phyloP scores from a whole-genome alignment of 1,140 invertebrate species.

The Atta texana region DNA sequence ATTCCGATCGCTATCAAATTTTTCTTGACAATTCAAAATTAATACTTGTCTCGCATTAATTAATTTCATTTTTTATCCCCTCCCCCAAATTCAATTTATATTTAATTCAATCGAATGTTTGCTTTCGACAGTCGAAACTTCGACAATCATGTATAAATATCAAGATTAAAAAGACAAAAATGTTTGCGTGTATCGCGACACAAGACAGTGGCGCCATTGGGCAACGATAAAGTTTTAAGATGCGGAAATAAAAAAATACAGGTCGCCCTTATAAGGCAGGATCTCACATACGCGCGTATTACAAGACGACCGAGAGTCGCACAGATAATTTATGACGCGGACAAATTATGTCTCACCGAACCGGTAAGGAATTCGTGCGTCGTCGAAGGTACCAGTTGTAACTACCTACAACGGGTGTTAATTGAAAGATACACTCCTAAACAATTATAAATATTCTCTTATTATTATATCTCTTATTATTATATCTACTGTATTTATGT shows the following conservation, averaged over 20 bases:
- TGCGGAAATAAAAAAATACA: conserved; percentile 72
- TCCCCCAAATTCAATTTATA: background rate
- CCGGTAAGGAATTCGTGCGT: conserved; percentile 66
- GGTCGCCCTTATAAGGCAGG: conserved; percentile 69
- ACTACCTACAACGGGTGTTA: conserved; percentile 46
- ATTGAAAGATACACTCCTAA: conserved; percentile 55
- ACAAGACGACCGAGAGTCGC: conserved; percentile 55
- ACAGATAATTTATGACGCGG: conserved; percentile 72
- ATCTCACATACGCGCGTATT: conserved; percentile 65
- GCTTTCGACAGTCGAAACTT: conserved; percentile 3
- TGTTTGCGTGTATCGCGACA: conserved; percentile 44
- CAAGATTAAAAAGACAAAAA: conserved; percentile 56
- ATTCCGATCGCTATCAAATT: background rate
- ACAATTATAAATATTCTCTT: conserved; percentile 42
- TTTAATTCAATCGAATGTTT: conserved; percentile 26
- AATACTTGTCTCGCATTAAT: background rate
- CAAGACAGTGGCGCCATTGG: conserved; percentile 55
- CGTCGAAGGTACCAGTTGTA: conserved; percentile 52
- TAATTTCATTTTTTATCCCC: background rate
- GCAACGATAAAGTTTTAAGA: conserved; percentile 67
- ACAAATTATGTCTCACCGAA: conserved; percentile 63
- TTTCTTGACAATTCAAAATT: background rate
- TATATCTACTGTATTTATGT: conserved; percentile 35
- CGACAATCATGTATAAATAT: conserved; percentile 46
- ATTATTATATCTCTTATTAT: conserved; percentile 43